phyloP scores from a whole-genome alignment of 2,113 vertebrate genomes.

The Sinocyclocheilus rhinocerous region DNA sequence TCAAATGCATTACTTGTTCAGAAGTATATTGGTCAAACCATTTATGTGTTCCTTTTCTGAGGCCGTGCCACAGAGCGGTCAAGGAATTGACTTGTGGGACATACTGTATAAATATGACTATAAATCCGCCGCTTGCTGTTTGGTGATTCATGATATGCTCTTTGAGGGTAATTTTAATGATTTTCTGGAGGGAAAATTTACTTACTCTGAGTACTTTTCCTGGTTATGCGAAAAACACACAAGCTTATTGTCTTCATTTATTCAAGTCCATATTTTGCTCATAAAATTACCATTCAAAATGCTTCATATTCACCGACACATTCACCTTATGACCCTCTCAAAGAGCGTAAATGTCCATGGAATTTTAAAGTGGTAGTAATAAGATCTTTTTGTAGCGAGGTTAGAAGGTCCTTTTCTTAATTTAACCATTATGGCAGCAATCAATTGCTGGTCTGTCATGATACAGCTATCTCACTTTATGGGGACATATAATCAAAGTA shows the following conservation, averaged over 20 bases:
- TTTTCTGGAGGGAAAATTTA: slow-evolving; percentile 18
- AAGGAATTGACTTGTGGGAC: slow-evolving; percentile 1
- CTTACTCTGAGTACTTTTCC: background rate
- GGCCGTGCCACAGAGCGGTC: background rate
- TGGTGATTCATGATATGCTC: slow-evolving; percentile 5
- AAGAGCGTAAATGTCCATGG: slow-evolving; percentile 66
- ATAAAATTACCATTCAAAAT: slow-evolving; percentile 74
- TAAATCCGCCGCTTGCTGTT: background rate
- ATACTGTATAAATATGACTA: background rate
- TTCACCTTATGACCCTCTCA: slow-evolving; percentile 68
- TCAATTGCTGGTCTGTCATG: slow-evolving; percentile 40
- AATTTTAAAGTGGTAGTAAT: slow-evolving; percentile 69
- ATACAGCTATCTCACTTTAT: slow-evolving; percentile 60
- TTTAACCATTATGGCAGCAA: slow-evolving; percentile 63
- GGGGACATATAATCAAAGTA: slow-evolving; percentile 40
- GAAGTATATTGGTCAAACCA: background rate
- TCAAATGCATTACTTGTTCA: slow-evolving; percentile 19
- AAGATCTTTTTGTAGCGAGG: slow-evolving; percentile 63
- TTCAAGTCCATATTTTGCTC: slow-evolving; percentile 57
- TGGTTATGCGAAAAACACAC: slow-evolving; percentile 12
- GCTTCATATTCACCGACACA: slow-evolving; percentile 57
- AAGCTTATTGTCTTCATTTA: slow-evolving; percentile 67
- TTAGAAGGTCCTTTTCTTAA: slow-evolving; percentile 61
- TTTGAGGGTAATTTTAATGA: slow-evolving; percentile 29
- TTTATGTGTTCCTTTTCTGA: background rate